phyloP scores from a whole-genome alignment of 2,797 vertebrate genomes.

The Acomys russatus region DNA sequence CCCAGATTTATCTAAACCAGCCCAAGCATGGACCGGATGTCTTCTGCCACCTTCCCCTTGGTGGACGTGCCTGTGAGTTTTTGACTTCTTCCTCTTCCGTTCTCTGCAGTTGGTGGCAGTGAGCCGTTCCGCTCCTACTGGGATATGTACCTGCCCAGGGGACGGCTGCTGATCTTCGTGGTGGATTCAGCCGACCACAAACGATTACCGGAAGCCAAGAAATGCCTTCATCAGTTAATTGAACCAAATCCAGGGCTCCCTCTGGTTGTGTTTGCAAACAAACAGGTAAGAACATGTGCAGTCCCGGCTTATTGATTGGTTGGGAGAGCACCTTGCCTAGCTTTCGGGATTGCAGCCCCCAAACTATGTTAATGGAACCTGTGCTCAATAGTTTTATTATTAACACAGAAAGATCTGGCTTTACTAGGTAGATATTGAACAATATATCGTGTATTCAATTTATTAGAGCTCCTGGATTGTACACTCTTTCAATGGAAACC shows the following conservation, averaged over 20 bases:
- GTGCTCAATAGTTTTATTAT: background rate
- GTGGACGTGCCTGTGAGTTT: background rate
- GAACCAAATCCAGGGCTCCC: constrained; percentile 91
- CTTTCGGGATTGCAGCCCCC: constrained; percentile 24
- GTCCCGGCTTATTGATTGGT: background rate
- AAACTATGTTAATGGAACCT: constrained; percentile 30
- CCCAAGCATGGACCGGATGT: background rate
- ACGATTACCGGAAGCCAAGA: constrained; percentile 93
- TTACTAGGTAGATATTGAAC: constrained; percentile 16
- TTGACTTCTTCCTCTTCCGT: constrained; percentile 62
- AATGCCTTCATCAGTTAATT: constrained; percentile 93
- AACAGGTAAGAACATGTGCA: constrained; percentile 92
- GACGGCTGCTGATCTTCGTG: constrained; percentile 94
- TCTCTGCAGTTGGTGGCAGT: constrained; percentile 93
- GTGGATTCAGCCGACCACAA: constrained; percentile 93
- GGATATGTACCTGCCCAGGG: constrained; percentile 92
- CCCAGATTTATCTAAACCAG: background rate
- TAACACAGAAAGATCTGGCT: constrained; percentile 4
- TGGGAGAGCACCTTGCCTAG: background rate
- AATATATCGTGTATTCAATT: background rate
- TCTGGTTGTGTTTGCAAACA: constrained; percentile 96
- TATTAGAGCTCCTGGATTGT: constrained; percentile 36
- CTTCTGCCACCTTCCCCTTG: background rate
- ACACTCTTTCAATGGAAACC: background rate
- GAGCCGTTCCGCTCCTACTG: constrained; percentile 93